Evolutionary conservation across 2,888 invertebrate species (phyloP).

Genomic region (Cerastoderma edule): DNA sequence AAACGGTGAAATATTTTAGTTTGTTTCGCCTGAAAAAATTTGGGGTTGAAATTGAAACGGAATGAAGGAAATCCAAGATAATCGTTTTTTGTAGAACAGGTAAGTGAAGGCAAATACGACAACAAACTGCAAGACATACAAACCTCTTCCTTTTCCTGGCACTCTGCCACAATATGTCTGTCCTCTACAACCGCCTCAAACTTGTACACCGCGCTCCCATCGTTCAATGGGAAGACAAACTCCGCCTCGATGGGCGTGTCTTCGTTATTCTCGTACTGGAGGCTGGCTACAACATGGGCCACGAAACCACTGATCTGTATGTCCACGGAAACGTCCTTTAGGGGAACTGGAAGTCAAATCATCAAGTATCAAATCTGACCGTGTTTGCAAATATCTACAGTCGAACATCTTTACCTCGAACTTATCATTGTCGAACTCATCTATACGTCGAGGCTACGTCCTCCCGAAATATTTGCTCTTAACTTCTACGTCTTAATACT

Average conservation of each 20-base stretch:
- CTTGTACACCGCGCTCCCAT: conserved; percentile 69
- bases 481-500: too few species aligned
- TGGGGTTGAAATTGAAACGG: background rate
- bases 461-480: too few species aligned
- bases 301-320: background rate
- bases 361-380: too few species aligned
- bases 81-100: too few species aligned
- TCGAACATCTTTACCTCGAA: too few species aligned
- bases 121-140: too few species aligned
- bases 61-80: background rate
- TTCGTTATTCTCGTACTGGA: background rate
- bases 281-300: background rate
- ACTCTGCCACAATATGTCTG: conserved; percentile 70
- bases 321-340: background rate
- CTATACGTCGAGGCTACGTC: too few species aligned
- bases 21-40: background rate
- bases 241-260: background rate
- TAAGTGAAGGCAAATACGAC: too few species aligned
- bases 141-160: conserved; percentile 73
- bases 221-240: conserved; percentile 45
- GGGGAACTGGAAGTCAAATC: too few species aligned
- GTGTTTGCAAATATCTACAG: too few species aligned
- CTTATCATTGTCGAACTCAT: too few species aligned
- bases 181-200: conserved; percentile 73
- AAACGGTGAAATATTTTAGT: background rate